Evolutionary conservation across 2,888 invertebrate species (phyloP).

Genomic region (Dicycla oo): DNA sequence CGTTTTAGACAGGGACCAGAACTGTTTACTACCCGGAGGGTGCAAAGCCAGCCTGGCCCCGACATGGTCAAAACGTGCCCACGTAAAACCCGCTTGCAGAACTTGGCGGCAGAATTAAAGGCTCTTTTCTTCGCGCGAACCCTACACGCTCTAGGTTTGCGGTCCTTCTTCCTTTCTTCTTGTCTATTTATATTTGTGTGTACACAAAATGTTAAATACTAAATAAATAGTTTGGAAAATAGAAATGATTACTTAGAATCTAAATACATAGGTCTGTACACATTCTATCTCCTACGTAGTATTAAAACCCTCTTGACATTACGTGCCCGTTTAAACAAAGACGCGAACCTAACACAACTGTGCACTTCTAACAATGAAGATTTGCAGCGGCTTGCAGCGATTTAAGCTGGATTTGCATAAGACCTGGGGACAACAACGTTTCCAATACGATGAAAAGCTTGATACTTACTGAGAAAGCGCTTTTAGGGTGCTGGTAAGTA

Average conservation of each 20-base stretch:
- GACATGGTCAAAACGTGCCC: too few species aligned
- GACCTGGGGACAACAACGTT: slow-evolving; percentile 49
- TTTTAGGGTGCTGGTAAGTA: slow-evolving; percentile 14
- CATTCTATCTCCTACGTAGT: slow-evolving; percentile 31
- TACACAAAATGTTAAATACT: too few species aligned
- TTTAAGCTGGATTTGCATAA: slow-evolving; percentile 65
- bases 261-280: slow-evolving; percentile 17
- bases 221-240: background rate
- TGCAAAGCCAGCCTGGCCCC: too few species aligned
- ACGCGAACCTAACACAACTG: slow-evolving; percentile 56
- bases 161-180: too few species aligned
- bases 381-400: slow-evolving; percentile 59
- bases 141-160: too few species aligned
- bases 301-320: slow-evolving; percentile 43
- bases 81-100: too few species aligned
- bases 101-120: too few species aligned
- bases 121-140: too few species aligned
- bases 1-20: too few species aligned
- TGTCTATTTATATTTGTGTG: too few species aligned
- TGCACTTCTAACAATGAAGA: slow-evolving; percentile 64
- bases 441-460: slow-evolving; percentile 45
- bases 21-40: too few species aligned
- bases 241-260: background rate
- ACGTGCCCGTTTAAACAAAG: slow-evolving; percentile 46
- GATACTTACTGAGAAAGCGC: slow-evolving; percentile 43